phyloP scores from a whole-genome alignment of 2,797 vertebrate genomes.

The Limnodromus scolopaceus region DNA sequence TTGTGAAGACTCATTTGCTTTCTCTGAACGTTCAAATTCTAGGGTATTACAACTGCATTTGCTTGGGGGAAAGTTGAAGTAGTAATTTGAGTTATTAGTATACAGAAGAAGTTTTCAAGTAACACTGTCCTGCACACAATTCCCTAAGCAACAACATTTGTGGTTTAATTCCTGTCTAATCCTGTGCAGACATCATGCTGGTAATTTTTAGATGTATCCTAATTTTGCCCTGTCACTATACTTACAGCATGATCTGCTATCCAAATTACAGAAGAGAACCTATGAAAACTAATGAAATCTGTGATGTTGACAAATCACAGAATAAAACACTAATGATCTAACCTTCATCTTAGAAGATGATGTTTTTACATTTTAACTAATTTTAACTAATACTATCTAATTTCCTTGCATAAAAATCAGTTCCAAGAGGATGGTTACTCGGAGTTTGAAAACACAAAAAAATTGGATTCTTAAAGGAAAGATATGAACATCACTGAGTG shows the following conservation, averaged over 20 bases:
- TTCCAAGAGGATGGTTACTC: neutral
- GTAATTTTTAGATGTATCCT: neutral
- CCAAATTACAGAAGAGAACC: neutral
- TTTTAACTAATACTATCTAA: neutral
- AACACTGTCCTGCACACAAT: neutral
- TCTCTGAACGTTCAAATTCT: neutral
- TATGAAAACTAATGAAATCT: neutral
- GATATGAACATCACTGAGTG: neutral
- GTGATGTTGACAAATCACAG: neutral
- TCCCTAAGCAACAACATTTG: neutral
- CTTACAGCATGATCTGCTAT: neutral
- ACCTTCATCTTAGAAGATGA: neutral
- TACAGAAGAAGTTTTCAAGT: neutral
- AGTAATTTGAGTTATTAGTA: neutral
- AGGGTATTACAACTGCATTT: neutral
- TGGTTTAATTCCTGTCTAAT: neutral
- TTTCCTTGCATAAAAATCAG: neutral
- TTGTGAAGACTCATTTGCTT: neutral
- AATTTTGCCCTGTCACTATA: neutral
- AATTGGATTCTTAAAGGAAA: neutral
- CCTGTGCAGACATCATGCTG: neutral
- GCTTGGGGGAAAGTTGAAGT: neutral
- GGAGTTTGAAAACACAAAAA: neutral
- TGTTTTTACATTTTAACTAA: neutral
- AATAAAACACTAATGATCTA: neutral